Base-by-base conservation (phyloP, 1,140 invertebrate species). In the Trypoxylus dichotomus region DNA sequence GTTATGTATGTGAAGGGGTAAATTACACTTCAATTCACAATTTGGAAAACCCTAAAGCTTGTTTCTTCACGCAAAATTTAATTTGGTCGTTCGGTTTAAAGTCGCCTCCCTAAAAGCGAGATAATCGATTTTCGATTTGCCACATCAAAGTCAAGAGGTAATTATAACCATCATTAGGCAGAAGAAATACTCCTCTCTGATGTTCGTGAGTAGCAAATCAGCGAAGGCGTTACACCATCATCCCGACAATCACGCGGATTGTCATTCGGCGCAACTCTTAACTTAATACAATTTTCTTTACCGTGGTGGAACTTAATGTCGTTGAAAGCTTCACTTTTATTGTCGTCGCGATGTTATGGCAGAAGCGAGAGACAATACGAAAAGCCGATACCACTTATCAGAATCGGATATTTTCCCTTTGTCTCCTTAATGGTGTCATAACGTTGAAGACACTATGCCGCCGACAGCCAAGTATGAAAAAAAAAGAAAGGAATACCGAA, bases 331-430 rank as follows among this genome's bases (percentile, higher is more conserved):
- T 25, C 60, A 68, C 60, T 68, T 68, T 68, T 68, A 68, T 68
- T 29, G 60, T 13, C 24, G 13, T 24, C 24, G 60, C 7, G 27
- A 29, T 68, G 60, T 68, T 68, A 68, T 25, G 21, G 60, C 19
- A 10, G 24, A 25, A 29, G 11, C 24, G 24, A 15, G 13, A 68
- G 60, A 68, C 60, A 68, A 68, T 68, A 68, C 60, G 27, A 27
- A 29, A 68, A 68, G 60, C 60, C 60, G 60, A 68, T 68, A 68
- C 60, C 60, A 68, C 60, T 68, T 68, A 68, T 68, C 60, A 68
- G 60, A 68, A 68, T 68, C 60, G 60, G 60, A 68, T 68, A 68
- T 68, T 68, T 24, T 68, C 60, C 19, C 21, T 11, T 68, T 68
- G 60, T 68, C 24, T 68, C 60, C 60, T 25, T 68, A 68, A 68